These are phyloP conservation scores for Spermophilus dauricus DNA, from an alignment of 2,113 vertebrate species.

Conservation along the genomic window DNA sequence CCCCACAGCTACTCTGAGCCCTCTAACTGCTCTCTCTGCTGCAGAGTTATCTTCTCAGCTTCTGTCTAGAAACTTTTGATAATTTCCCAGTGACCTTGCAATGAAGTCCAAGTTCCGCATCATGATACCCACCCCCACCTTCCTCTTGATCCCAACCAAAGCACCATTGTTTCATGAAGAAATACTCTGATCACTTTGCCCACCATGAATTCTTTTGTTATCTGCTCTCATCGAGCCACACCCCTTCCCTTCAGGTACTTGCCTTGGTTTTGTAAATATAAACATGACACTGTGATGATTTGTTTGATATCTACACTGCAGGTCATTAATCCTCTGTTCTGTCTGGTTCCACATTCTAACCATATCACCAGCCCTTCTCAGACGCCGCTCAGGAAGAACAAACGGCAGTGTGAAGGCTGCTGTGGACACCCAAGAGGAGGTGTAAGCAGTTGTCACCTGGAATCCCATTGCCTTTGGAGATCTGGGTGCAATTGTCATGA, in stretches of 20 bases:
- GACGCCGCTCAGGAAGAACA: background rate
- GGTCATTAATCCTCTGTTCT: background rate
- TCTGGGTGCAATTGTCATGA: background rate
- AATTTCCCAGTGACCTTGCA: background rate
- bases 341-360: background rate
- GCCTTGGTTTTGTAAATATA: background rate
- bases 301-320: background rate
- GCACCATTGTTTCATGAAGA: background rate
- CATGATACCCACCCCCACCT: rapidly evolving
- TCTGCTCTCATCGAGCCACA: background rate
- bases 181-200: background rate
- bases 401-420: background rate
- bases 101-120: background rate
- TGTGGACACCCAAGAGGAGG: background rate
- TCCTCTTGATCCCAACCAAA: background rate
- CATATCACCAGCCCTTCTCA: background rate
- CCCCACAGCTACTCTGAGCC: background rate
- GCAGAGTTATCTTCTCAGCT: background rate
- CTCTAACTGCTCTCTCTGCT: background rate
- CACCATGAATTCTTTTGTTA: background rate
- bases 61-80: background rate
- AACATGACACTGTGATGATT: background rate
- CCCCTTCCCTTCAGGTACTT: background rate
- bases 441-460: background rate
- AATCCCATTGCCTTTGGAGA: background rate